These are phyloP conservation scores for Portevinia maculata DNA, from an alignment of 2,888 invertebrate species.

Conservation along the genomic window DNA sequence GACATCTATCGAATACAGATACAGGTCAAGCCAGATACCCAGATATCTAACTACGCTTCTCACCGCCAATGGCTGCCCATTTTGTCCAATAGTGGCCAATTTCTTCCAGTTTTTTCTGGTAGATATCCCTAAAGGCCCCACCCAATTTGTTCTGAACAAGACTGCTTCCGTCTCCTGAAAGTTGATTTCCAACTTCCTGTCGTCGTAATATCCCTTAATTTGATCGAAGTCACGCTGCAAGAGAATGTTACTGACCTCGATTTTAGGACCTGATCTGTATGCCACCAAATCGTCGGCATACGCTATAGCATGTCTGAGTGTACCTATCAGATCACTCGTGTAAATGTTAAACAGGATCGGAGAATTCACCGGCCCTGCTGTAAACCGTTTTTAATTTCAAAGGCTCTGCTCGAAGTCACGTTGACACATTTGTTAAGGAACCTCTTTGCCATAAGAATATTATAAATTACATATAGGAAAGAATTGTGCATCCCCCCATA, in stretches of 20 bases:
- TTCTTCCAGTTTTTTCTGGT: slow-evolving; percentile 4
- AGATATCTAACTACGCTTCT: too few species aligned
- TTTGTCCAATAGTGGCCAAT: background rate
- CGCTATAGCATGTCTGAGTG: background rate
- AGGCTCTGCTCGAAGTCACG: background rate
- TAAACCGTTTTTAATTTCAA: background rate
- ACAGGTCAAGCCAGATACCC: too few species aligned
- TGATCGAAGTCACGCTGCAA: slow-evolving; percentile 16
- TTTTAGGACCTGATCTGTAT: slow-evolving; percentile 10
- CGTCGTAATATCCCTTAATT: slow-evolving; percentile 4
- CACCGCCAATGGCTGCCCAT: background rate
- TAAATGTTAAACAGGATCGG: slow-evolving; percentile 1
- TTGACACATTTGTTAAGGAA: slow-evolving; percentile 6
- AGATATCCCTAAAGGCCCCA: slow-evolving; percentile 3
- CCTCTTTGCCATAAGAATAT: background rate
- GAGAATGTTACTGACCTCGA: background rate
- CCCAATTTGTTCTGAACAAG: background rate
- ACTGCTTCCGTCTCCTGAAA: slow-evolving; percentile 7
- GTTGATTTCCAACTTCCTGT: slow-evolving; percentile 2
- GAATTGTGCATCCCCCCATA: slow-evolving; percentile 16
- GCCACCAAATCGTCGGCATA: slow-evolving; percentile 6
- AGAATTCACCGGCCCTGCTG: background rate
- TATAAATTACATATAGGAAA: background rate
- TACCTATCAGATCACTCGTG: background rate
- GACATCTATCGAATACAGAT: too few species aligned